phyloP scores from a whole-genome alignment of 2,888 invertebrate species.

The Tetramorium bicarinatum region DNA sequence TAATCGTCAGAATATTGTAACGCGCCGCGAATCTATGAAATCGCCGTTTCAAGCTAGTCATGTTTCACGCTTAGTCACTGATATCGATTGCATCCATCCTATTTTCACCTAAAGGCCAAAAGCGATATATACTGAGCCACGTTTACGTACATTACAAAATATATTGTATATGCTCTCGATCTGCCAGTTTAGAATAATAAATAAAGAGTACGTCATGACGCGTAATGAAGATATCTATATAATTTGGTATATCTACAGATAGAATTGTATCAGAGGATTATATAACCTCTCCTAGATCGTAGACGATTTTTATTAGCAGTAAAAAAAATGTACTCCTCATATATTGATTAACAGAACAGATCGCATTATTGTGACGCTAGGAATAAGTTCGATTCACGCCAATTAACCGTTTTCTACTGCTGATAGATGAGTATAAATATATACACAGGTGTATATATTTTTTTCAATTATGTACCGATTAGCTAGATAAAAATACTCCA shows the following conservation, averaged over 20 bases:
- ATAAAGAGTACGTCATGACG: neutral
- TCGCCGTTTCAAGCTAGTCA: constrained; percentile 74
- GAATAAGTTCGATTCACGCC: constrained; percentile 22
- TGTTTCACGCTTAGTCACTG: constrained; percentile 63
- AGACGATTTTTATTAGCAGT: constrained; percentile 59
- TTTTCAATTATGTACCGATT: constrained; percentile 8
- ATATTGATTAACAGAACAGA: constrained; percentile 28
- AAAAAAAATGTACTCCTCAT: constrained; percentile 48
- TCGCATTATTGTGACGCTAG: constrained; percentile 36
- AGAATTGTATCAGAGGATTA: constrained; percentile 11
- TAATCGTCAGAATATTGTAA: constrained; percentile 48
- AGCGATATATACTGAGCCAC: constrained; percentile 52
- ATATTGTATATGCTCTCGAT: constrained; percentile 46
- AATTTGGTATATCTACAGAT: constrained; percentile 3
- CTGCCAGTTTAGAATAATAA: constrained; percentile 55
- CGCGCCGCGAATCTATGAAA: constrained; percentile 56
- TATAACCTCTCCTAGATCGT: constrained; percentile 39
- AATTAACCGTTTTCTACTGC: constrained; percentile 27
- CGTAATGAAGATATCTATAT: constrained; percentile 35
- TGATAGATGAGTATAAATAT: constrained; percentile 12
- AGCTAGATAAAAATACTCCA: constrained; percentile 64
- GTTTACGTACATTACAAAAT: constrained; percentile 48
- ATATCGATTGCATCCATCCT: constrained; percentile 41
- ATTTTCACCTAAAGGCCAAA: constrained; percentile 43
- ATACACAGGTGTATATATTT: constrained; percentile 25